These are phyloP conservation scores for Sciaenops ocellatus DNA, from an alignment of 2,797 vertebrate species.

Conservation along the genomic window DNA sequence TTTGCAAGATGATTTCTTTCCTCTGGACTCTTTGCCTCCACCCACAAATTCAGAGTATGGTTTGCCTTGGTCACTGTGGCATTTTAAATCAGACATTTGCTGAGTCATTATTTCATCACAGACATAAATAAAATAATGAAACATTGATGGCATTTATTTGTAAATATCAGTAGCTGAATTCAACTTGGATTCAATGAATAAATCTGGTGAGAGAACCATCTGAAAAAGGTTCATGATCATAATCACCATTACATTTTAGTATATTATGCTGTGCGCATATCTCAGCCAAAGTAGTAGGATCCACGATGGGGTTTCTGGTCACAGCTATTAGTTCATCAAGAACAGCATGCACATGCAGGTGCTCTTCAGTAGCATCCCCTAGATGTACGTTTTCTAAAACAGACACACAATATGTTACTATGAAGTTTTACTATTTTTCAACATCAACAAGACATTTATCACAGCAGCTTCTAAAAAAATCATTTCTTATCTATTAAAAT, in stretches of 20 bases:
- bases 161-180: neutral
- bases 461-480: too few species aligned
- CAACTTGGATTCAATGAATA: neutral
- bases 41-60: too few species aligned
- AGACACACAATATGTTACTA: constrained; percentile 8
- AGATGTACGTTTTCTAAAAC: constrained; percentile 23
- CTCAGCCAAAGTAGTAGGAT: constrained; percentile 24
- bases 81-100: constrained; percentile 18
- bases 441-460: neutral
- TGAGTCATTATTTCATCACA: neutral
- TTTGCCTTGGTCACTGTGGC: neutral
- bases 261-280: constrained; percentile 47
- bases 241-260: constrained; percentile 38
- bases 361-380: constrained; percentile 22
- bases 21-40: too few species aligned
- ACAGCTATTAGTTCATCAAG: constrained; percentile 41
- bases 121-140: neutral
- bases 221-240: neutral
- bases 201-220: neutral
- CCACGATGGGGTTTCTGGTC: constrained; percentile 21
- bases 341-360: constrained; percentile 33
- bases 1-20: too few species aligned
- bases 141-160: neutral
- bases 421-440: too few species aligned
- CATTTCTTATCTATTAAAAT: neutral